Percentiles rank a stretch among this genome's conserved stretches.
phyloP scores from a whole-genome alignment of 1,140 invertebrate species.

The Pseudachorutes palmiensis region DNA sequence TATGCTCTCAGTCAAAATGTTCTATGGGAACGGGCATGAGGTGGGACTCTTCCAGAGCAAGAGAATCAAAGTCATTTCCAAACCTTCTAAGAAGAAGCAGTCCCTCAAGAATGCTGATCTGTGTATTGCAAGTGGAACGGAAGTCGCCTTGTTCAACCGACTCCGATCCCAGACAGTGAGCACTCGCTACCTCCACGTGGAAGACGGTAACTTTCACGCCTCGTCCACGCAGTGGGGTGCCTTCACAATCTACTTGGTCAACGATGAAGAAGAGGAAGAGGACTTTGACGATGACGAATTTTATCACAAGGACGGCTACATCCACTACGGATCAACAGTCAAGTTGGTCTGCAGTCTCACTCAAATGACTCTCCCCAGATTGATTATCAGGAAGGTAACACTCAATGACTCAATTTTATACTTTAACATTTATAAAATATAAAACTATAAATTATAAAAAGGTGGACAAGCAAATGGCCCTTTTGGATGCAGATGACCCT shows the following conservation, averaged over 20 bases:
- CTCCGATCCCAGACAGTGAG: constrained; percentile 61
- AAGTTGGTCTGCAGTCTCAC: constrained; percentile 63
- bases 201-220: constrained; percentile 59
- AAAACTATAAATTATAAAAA: too few species aligned
- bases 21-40: constrained; percentile 56
- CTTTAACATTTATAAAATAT: too few species aligned
- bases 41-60: constrained; percentile 59
- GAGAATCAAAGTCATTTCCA: constrained; percentile 63
- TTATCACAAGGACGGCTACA: constrained; percentile 58
- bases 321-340: constrained; percentile 61
- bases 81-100: constrained; percentile 66
- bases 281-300: constrained; percentile 56
- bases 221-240: constrained; percentile 63
- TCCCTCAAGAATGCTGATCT: constrained; percentile 62
- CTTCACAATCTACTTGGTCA: constrained; percentile 60
- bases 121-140: constrained; percentile 61
- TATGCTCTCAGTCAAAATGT: constrained; percentile 59
- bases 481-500: constrained; percentile 61
- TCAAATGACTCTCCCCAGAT: constrained; percentile 57
- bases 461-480: constrained; percentile 56
- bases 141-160: constrained; percentile 62
- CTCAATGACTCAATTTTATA: too few species aligned
- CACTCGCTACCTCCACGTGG: constrained; percentile 61
- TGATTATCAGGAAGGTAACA: constrained; percentile 55
- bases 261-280: constrained; percentile 45